Evolutionary conservation across 2,113 vertebrate species (phyloP).

Genomic region (Tupaia tana): DNA sequence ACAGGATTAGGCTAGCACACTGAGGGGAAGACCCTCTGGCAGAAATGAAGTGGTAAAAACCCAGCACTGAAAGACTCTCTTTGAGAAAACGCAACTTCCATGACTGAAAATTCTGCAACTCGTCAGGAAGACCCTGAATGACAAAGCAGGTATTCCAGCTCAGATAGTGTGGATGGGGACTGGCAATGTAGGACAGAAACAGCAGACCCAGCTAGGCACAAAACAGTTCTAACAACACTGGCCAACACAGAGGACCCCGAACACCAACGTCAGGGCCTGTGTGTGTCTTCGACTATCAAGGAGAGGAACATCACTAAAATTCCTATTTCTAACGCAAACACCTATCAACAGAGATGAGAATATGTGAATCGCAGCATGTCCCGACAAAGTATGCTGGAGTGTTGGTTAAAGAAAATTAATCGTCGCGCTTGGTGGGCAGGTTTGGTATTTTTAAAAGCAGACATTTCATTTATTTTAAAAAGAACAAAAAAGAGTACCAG

Average conservation of each 20-base stretch:
- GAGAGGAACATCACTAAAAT: not conserved
- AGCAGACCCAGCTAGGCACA: not conserved
- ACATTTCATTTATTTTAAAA: slow-evolving; percentile 3
- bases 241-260: not conserved
- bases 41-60: slow-evolving; percentile 15
- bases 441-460: not conserved
- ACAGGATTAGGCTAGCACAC: not conserved
- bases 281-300: not conserved
- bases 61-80: not conserved
- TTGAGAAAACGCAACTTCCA: slow-evolving; percentile 17
- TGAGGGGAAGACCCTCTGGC: not conserved
- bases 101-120: not conserved
- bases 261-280: not conserved
- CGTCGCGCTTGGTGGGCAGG: not conserved
- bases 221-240: not conserved
- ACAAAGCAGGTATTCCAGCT: not conserved
- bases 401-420: not conserved
- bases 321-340: not conserved
- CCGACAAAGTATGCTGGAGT: not conserved
- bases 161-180: not conserved
- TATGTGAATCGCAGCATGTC: not conserved
- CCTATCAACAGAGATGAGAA: not conserved
- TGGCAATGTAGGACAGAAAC: not conserved
- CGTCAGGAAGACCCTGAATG: not conserved
- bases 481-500: slow-evolving; percentile 87